Conservation (phyloP, 2,888 invertebrate species). For the Drosophila rubida region DNA sequence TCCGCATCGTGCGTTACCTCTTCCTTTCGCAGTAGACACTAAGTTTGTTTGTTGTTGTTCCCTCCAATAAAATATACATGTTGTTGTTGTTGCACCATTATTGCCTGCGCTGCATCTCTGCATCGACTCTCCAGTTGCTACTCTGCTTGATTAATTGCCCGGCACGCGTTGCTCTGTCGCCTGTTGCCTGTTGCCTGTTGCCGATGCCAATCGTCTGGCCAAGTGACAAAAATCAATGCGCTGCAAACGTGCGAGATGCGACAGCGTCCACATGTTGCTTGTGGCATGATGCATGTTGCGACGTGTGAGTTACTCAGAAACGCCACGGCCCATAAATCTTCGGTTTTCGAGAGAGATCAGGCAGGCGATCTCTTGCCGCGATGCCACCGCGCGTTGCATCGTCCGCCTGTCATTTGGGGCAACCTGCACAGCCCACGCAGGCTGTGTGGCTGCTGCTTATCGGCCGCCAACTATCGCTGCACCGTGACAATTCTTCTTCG, state of each 20-base stretch:
- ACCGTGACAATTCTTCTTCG: constrained; percentile 60
- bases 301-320: constrained; percentile 57
- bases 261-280: neutral
- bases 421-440: constrained; percentile 59
- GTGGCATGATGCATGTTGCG: constrained; percentile 1
- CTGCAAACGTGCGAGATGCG: constrained; percentile 69
- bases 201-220: constrained; percentile 70
- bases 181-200: constrained; percentile 4
- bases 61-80: no score
- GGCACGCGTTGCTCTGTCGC: constrained; percentile 57
- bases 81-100: no score
- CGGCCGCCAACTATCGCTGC: constrained; percentile 59
- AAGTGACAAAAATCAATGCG: constrained; percentile 78
- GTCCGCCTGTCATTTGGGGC: constrained; percentile 44
- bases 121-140: no score
- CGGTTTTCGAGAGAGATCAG: constrained; percentile 9
- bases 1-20: no score
- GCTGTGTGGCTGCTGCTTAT: constrained; percentile 43
- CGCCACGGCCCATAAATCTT: constrained; percentile 57
- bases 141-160: constrained; percentile 62
- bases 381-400: constrained; percentile 1
- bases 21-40: no score
- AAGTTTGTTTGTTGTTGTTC: no score
- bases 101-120: neutral
- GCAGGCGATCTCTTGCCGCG: neutral